Base-by-base conservation (phyloP, 2,797 vertebrate genomes). In the Percopsis omiscomaycus region DNA sequence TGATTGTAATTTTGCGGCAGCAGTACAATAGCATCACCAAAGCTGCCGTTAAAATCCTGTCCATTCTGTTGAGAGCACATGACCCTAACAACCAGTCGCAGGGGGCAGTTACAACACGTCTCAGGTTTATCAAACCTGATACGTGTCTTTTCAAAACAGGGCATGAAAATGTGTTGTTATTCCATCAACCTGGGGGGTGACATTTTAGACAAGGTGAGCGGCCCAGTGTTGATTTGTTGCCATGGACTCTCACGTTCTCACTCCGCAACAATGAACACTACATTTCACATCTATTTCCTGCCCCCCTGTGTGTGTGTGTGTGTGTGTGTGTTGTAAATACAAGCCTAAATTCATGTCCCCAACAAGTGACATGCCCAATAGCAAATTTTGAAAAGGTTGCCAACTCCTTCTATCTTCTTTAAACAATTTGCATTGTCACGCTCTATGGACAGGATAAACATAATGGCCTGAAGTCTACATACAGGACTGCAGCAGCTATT, bases 121-220 rank as follows among this genome's bases (percentile, higher is more conserved):
- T 85, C 65, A 70, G 62, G 30, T 81, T 69, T 69, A 76, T 74
- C 72, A 78, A 72, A 69, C 83, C 77, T 84, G 73, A 49, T 77
- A 66, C 11, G 3, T 51, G 73, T 75, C 68, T 77, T 55, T 58
- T 73, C 61, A 73, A 74, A 74, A 66, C 61, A 78, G 57, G 55
- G 62, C 55, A 49, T 55, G 78, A 78, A 57, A 10, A 60, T 52
- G 77, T 8, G 1, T 1, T 67, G 56, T 30, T 51, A 66, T 57
- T 82, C 56, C 58, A 51, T 56, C 53, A 64, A 27, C 52, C 68
- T 48, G 14, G 49, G 50, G 55, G 15, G 76, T 75, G n/a, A 71
- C 74, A 74, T 84, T 87, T 75, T 66, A 52, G 68, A 70, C 73
- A 81, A 80, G 71, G 68, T 70, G 48, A 71, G 61, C 57, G 37